phyloP scores from a whole-genome alignment of 2,888 invertebrate genomes.

The Proisotoma minuta region DNA sequence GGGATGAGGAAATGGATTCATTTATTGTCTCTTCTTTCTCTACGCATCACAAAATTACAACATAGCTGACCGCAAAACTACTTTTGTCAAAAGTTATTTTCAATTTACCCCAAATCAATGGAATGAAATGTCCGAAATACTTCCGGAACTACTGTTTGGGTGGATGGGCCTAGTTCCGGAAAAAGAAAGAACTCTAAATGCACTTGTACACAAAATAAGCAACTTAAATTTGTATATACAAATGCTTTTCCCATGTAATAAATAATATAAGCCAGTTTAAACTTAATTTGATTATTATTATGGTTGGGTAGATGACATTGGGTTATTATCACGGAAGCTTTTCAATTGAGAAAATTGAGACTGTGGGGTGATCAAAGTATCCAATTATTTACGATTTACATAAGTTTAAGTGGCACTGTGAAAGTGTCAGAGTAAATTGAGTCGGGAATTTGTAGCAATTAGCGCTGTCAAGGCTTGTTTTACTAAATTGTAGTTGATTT shows the following conservation, averaged over 20 bases:
- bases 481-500: constrained; percentile 45
- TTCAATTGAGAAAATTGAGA: not conserved
- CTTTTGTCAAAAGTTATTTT: not conserved
- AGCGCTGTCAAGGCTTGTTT: constrained; percentile 46
- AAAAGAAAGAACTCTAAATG: too few species aligned
- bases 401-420: constrained; percentile 8
- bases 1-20: not conserved
- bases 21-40: not conserved
- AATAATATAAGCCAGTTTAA: too few species aligned
- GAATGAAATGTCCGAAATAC: constrained; percentile 1
- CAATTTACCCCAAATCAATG: not conserved
- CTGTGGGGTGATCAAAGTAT: not conserved
- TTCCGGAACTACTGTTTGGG: too few species aligned
- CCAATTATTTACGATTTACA: constrained; percentile 14
- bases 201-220: too few species aligned
- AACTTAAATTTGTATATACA: too few species aligned
- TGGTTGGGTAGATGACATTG: too few species aligned
- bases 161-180: too few species aligned
- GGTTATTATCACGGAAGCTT: too few species aligned
- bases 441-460: constrained; percentile 45
- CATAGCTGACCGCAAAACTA: not conserved
- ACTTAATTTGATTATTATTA: too few species aligned
- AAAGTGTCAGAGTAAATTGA: constrained; percentile 25
- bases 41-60: not conserved
- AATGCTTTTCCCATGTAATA: too few species aligned